phyloP scores from a whole-genome alignment of 2,113 vertebrate genomes.

The Dryoscopus gambensis region DNA sequence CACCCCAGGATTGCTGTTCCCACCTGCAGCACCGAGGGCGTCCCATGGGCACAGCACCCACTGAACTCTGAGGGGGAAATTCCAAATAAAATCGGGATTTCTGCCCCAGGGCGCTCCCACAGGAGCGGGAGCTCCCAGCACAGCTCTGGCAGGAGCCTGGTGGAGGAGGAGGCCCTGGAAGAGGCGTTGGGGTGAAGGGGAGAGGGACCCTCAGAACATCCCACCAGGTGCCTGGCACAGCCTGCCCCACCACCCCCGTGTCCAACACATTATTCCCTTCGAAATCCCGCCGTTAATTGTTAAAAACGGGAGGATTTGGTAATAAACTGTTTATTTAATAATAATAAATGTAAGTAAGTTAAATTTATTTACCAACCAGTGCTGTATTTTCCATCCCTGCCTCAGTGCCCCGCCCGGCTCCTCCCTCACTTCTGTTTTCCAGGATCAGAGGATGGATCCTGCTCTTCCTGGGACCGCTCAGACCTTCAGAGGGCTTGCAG shows the following conservation, averaged over 20 bases:
- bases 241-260: accelerated
- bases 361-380: neutral
- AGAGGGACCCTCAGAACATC: neutral
- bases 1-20: neutral
- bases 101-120: neutral
- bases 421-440: neutral
- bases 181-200: neutral
- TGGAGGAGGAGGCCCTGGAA: neutral
- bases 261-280: accelerated
- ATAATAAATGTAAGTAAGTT: no score
- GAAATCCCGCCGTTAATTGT: accelerated
- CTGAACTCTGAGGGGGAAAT: neutral
- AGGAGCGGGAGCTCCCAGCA: neutral
- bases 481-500: neutral
- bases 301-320: neutral
- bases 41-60: neutral
- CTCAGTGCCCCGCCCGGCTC: accelerated
- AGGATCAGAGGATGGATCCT: neutral
- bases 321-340: neutral
- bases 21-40: neutral
- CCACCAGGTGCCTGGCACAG: neutral
- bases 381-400: neutral
- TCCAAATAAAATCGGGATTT: neutral
- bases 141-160: neutral
- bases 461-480: neutral